Base-by-base conservation (phyloP, 2,113 vertebrate genomes). In the Heteronetta atricapilla region DNA sequence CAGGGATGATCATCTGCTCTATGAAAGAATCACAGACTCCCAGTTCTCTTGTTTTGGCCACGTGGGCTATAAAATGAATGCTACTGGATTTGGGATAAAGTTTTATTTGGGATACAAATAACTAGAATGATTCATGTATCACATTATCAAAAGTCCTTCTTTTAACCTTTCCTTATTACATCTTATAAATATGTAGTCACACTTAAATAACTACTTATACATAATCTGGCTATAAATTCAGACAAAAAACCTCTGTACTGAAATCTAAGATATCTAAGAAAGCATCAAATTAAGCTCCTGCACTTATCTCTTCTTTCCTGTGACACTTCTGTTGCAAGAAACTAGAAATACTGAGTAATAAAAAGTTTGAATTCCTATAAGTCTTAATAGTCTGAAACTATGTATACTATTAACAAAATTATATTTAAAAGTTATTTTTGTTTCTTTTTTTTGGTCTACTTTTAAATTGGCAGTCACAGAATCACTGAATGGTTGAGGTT, bases 171-270 rank as follows among this genome's bases (percentile, higher is more conserved):
- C 21, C 23, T 46, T 62, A 33, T 36, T 69, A 73, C 11, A 88
- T 58, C 3, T 19, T 70, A 40, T 26, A 50, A 88, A 62, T 59
- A 2, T 59, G 42, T 46, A 26, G 28, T 59, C 55, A 70, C 19
- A 31, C n/a, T 73, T 79, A 64, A 80, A 33, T 50, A 17, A 64
- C 46, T 52, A 31, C 22, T 88, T 88, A 78, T 5, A 34, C 23
- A 77, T 38, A 84, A 86, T 28, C 22, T 60, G 23, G 3, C 88
- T 23, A 78, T 48, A 84, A 96, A 72, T 68, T 81, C 62, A 84
- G 10, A 14, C 0, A 0, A 90, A 28, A 42, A 63, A 60, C 5
- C 6, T 48, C 77, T 59, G 17, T 50, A 55, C 18, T 20, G 5
- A 11, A 72, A 82, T 19, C 17, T 68, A 62, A 73, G 53, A 44